Conservation (phyloP, 2,113 vertebrate species). For the Microcebus ravelobensis region DNA sequence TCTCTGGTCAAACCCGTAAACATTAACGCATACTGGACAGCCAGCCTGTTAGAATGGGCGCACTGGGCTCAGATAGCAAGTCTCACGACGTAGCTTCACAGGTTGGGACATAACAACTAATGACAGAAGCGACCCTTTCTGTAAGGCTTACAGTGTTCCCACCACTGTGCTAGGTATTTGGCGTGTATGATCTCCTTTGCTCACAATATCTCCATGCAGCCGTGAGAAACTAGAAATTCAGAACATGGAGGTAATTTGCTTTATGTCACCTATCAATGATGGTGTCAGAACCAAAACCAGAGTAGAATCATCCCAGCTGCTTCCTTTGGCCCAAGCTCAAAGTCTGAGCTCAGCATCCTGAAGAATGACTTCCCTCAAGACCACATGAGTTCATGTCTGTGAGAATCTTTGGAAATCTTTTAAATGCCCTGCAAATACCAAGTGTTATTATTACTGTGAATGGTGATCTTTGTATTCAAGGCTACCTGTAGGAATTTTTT, state of each 20-base stretch:
- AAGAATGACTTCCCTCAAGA: not conserved
- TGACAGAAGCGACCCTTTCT: fast-evolving
- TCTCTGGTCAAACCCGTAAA: too few species aligned
- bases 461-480: not conserved
- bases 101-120: fast-evolving
- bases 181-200: not conserved
- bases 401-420: not conserved
- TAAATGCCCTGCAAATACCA: not conserved
- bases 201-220: not conserved
- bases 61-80: fast-evolving
- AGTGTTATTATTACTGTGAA: not conserved
- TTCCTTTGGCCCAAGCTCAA: too few species aligned
- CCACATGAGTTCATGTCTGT: not conserved
- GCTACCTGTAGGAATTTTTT: too few species aligned
- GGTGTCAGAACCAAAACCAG: fast-evolving
- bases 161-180: fast-evolving
- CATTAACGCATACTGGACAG: fast-evolving
- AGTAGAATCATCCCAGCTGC: fast-evolving
- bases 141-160: fast-evolving
- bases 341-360: not conserved
- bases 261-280: fast-evolving
- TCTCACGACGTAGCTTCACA: fast-evolving
- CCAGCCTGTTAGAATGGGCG: fast-evolving
- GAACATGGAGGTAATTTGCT: fast-evolving
- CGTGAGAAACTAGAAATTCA: not conserved